Evolutionary conservation across 2,113 vertebrate genomes (phyloP), one percentile per base, ranked within the genome.

Genomic region (Tragelaphus buxtoni): DNA sequence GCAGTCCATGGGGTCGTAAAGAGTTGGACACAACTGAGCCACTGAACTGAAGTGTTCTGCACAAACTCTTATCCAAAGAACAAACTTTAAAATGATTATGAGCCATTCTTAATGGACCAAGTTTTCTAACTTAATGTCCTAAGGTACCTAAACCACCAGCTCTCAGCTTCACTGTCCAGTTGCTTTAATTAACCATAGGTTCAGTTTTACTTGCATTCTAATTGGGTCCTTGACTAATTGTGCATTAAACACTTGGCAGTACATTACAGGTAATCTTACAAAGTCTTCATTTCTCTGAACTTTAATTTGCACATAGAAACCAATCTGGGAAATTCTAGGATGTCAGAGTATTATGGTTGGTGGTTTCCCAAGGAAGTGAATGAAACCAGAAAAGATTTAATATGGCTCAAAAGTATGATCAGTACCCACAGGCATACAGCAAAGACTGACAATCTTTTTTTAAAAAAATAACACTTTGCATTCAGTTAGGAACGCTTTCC

Each of bases 201-300:
- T 95, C 84, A 5, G 4, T 42, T 96, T 91, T 55, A 28, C 45
- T 32, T 81, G 55, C 89, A 26, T 97, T 96, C 83, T 97, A 87
- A 11, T 47, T 90, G 83, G 42, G 16, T 85, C 87, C n/a, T 55
- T 83, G 95, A 84, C 47, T 90, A 53, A 63, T 35, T 96, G 90
- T 90, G 53, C 58, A 45, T 69, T 95, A 45, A 97, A 96, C 32
- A 49, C 26, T 91, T 74, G 90, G 47, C 20, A 63, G 26, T 72
- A 81, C 7, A 32, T 16, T 93, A 28, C 72, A 94, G 69, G 65
- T 39, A 72, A 32, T 87, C 77, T 30, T 55, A 53, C 5, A 97
- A 81, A n/a, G 12, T 53, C 63, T 91, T 90, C 22, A 14, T 17
- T 28, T 13, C 49, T 65, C n/a, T 12, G 3, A 61, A 28, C 28